A percentile compares a stretch with the other conserved stretches of the same genome.
These are phyloP conservation scores for Sphaerophoria taeniata DNA, from an alignment of 2,888 invertebrate species.

Conservation along the genomic window DNA sequence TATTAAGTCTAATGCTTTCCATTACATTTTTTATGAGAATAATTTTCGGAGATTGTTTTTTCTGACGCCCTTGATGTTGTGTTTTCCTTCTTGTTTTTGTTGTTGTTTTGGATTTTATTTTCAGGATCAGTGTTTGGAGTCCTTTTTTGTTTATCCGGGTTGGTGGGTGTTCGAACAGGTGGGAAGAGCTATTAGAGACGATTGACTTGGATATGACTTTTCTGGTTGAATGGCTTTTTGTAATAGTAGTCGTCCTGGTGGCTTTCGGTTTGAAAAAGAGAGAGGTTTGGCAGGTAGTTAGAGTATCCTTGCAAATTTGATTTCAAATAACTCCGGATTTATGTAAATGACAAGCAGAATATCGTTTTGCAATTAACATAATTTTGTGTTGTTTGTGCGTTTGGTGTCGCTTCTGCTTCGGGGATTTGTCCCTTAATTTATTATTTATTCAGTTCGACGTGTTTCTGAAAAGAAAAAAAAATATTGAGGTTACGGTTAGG, in stretches of 20 bases:
- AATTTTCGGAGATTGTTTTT: slow-evolving; percentile 70
- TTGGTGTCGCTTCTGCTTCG: slow-evolving; percentile 25
- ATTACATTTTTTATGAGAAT: slow-evolving; percentile 81
- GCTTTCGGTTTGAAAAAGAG: too few relatives aligned
- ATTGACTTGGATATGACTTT: slow-evolving; percentile 7
- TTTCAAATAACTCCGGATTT: slow-evolving; percentile 37
- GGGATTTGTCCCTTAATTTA: slow-evolving; percentile 38
- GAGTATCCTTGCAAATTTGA: slow-evolving; percentile 27
- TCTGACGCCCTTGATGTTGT: slow-evolving; percentile 29
- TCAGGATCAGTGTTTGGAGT: background rate
- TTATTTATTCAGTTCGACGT: slow-evolving; percentile 44
- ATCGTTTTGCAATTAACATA: slow-evolving; percentile 63
- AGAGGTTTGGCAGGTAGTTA: slow-evolving; percentile 6
- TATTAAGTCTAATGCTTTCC: slow-evolving; percentile 82
- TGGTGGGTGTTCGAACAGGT: slow-evolving; percentile 29
- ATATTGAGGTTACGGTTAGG: slow-evolving; percentile 6
- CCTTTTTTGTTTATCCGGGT: background rate
- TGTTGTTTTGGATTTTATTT: slow-evolving; percentile 17
- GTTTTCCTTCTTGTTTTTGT: slow-evolving; percentile 5
- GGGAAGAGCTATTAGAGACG: slow-evolving; percentile 12
- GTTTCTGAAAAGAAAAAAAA: slow-evolving; percentile 16
- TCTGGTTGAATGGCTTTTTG: slow-evolving; percentile 32
- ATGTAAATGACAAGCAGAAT: slow-evolving; percentile 22
- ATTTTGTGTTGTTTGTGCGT: slow-evolving; percentile 40
- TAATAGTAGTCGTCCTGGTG: slow-evolving; percentile 6